Percentiles rank a stretch among this genome's conserved stretches.
Evolutionary conservation across 1,140 invertebrate genomes (phyloP).

Genomic region (Acyrthosiphon pisum): DNA sequence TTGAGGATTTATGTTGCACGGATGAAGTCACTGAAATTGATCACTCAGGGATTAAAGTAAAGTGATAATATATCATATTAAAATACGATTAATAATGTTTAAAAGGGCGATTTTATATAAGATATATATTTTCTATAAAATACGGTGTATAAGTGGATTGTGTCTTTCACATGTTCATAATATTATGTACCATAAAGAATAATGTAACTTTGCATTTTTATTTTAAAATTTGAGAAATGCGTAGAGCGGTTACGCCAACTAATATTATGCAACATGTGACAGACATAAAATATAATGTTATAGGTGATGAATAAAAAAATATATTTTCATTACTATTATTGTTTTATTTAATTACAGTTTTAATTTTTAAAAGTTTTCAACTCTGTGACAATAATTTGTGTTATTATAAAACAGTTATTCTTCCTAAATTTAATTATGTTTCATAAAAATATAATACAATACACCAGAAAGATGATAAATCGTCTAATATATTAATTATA

Average conservation of each 20-base stretch:
- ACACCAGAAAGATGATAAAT: background rate
- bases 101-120: background rate
- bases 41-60: background rate
- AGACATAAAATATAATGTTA: background rate
- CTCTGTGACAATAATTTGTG: conserved; percentile 4
- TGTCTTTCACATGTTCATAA: background rate
- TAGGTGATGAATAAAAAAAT: background rate
- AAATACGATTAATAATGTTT: background rate
- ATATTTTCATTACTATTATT: background rate
- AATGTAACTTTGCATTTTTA: background rate
- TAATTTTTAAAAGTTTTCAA: conserved; percentile 11
- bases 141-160: background rate
- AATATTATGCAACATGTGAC: background rate
- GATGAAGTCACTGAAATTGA: background rate
- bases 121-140: background rate
- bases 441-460: background rate
- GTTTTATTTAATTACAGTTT: background rate
- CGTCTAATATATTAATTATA: background rate
- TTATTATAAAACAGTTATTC: background rate
- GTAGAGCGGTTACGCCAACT: background rate
- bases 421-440: conserved; percentile 10
- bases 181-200: background rate
- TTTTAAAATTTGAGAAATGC: background rate
- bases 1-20: background rate
- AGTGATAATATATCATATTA: background rate